Percentiles rank a stretch among this genome's conserved stretches.
Conservation (phyloP, 35 echinoderm and acorn worm genomes). For the Apostichopus parvimensis region DNA sequence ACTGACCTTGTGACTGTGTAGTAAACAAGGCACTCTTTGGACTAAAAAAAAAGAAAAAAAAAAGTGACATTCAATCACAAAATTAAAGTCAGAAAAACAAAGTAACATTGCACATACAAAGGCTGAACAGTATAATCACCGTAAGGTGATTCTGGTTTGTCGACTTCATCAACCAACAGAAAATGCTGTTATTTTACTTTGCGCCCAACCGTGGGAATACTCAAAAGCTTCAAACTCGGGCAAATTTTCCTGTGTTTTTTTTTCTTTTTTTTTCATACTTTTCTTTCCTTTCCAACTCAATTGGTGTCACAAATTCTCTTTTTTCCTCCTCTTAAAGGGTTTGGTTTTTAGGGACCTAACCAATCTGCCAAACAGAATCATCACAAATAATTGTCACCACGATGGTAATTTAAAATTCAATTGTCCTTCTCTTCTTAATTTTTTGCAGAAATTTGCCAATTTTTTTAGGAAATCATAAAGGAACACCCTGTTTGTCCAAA, state of each 20-base stretch:
- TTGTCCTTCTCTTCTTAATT: no score
- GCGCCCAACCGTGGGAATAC: not conserved
- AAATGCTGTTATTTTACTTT: not conserved
- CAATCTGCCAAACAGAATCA: no score
- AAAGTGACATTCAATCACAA: not conserved
- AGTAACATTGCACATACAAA: constrained; percentile 44
- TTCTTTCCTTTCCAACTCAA: not conserved
- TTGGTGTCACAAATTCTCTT: not conserved
- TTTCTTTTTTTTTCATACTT: not conserved
- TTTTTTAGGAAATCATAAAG: not conserved
- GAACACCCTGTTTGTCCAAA: not conserved
- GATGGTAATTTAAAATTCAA: no score
- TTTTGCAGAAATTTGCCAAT: not conserved
- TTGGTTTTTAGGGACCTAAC: no score
- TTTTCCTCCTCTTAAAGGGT: not conserved
- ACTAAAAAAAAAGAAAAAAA: not conserved
- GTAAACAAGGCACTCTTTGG: constrained; percentile 43
- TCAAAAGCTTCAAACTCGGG: not conserved
- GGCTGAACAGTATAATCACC: not conserved
- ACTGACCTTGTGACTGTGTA: constrained; percentile 20
- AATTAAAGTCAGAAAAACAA: constrained; percentile 16
- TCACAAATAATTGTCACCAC: no score
- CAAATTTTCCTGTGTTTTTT: constrained; percentile 5
- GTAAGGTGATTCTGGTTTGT: not conserved
- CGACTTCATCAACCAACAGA: not conserved